phyloP scores from a whole-genome alignment of 92 coral and sea anemone genomes.

The Pocillopora meandrina region DNA sequence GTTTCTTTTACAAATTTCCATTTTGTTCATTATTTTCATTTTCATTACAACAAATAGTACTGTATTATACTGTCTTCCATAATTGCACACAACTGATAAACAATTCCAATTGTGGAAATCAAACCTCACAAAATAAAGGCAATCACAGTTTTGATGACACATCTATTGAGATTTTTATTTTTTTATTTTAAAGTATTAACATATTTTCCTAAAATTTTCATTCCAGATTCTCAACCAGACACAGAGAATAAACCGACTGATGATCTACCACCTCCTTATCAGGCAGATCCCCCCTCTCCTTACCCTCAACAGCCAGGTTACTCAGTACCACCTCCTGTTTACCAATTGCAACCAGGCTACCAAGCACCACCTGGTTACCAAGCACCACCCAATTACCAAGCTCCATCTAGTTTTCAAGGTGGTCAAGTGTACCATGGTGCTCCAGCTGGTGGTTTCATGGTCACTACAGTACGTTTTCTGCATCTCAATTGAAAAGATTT shows the following conservation, averaged over 20 bases:
- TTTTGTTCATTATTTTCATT: too few species aligned
- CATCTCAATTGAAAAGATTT: neutral
- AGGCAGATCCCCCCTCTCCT: conserved; percentile 8
- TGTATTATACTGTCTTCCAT: too few species aligned
- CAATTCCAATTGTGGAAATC: too few species aligned
- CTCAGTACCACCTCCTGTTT: conserved; percentile 12
- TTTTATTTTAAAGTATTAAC: too few species aligned
- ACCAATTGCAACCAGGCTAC: conserved; percentile 25
- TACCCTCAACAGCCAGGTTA: conserved; percentile 10
- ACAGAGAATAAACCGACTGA: conserved; percentile 17
- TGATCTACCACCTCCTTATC: conserved; percentile 31
- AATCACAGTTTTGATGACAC: too few species aligned
- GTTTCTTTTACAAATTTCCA: too few species aligned
- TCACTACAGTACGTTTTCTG: conserved; percentile 30
- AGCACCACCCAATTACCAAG: conserved; percentile 24
- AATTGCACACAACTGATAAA: too few species aligned
- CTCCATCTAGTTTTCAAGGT: conserved; percentile 34
- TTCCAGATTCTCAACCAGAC: neutral
- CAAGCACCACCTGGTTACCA: conserved; percentile 46
- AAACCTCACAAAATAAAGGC: too few species aligned
- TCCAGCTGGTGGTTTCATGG: conserved; percentile 29
- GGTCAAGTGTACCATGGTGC: conserved; percentile 33
- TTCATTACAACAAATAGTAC: too few species aligned
- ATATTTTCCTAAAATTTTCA: too few species aligned
- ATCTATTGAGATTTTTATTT: too few species aligned